A percentile compares a stretch with the other conserved stretches of the same genome.
phyloP scores from a whole-genome alignment of 2,888 invertebrate species.

The Caenorhabditis sp. region DNA sequence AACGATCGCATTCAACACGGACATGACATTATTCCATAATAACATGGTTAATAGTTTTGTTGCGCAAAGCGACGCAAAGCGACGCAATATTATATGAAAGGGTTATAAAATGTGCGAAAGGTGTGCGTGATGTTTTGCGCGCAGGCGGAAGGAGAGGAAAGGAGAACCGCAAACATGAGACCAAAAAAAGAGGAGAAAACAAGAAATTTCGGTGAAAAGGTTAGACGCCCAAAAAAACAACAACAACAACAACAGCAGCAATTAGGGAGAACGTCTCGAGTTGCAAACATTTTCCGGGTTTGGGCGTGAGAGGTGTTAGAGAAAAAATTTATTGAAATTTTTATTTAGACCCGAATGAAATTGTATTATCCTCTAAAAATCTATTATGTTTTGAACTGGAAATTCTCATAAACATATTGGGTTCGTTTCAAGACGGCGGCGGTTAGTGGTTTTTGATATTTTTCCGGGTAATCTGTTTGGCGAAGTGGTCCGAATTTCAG shows the following conservation, averaged over 20 bases:
- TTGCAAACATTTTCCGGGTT: too few species aligned
- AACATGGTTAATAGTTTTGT: too few species aligned
- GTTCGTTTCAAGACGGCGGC: conserved; percentile 22
- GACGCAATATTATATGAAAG: not conserved
- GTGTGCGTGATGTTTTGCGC: conserved; percentile 16
- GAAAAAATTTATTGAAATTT: too few species aligned
- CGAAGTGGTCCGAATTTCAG: conserved; percentile 24
- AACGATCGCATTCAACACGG: conserved; percentile 34
- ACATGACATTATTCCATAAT: conserved; percentile 37
- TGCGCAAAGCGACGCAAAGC: conserved; percentile 4
- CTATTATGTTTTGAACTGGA: not conserved
- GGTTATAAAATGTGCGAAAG: conserved; percentile 9
- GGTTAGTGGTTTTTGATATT: conserved; percentile 17
- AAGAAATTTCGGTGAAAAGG: conserved; percentile 1
- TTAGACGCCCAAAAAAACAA: too few species aligned
- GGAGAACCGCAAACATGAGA: conserved; percentile 12
- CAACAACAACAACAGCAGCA: too few species aligned
- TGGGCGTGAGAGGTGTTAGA: too few species aligned
- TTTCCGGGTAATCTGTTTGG: conserved; percentile 25
- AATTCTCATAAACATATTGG: conserved; percentile 34
- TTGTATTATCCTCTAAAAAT: too few species aligned
- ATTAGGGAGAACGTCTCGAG: too few species aligned
- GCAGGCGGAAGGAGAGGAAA: not conserved
- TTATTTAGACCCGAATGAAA: too few species aligned
- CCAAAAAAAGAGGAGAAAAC: conserved; percentile 9